Base-by-base conservation (phyloP, 2,888 invertebrate genomes). In the Pasiphila rectangulata region DNA sequence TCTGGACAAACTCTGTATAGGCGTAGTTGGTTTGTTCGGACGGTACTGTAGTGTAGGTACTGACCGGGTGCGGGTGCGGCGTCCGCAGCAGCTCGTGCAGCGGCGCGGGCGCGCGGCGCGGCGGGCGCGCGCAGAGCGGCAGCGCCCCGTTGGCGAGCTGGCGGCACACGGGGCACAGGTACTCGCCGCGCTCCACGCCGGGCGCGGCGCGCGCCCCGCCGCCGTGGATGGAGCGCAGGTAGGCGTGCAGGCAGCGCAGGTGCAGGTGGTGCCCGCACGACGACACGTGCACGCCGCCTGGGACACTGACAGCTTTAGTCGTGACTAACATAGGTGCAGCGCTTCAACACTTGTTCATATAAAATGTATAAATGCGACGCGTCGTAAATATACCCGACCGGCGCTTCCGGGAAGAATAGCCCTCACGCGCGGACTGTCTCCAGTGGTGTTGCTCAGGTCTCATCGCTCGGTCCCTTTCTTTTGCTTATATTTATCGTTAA, bases 201-300 rank as follows among this genome's bases (percentile, higher is more conserved):
- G 96, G 51, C 29, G 77, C 92, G 93, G 76, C 94, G 94, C 57
- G 92, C 92, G 20, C 16, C 16, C 37, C 51, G 37, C 94, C 94
- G 52, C 93, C 93, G 63, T 93, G 91, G 52, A 98, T 90, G 20
- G 98, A 95, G 65, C 94, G 92, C 64, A 98, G 90, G 88, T 99
- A 99, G 0, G 96, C 93, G 73, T 94, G 94, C 68, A 98, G 93
- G 80, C 99, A 99, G 74, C 96, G 95, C 66, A 98, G 91, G 87
- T 99, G 99, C 48, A 99, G 91, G 83, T 97, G 96, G 86, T 99
- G 99, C 0, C 99, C 98, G 88, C 99, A 99, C 1, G 98, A 96
- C 81, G 96, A 95, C 40, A 97, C 95, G 80, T 96, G 95, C 40
- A 98, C 96, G 41, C 98, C 98, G 55, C 96, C 96, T 79, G 96